Evolutionary conservation across 2,797 vertebrate species (phyloP).

Genomic region (Buphagus erythrorhynchus): DNA sequence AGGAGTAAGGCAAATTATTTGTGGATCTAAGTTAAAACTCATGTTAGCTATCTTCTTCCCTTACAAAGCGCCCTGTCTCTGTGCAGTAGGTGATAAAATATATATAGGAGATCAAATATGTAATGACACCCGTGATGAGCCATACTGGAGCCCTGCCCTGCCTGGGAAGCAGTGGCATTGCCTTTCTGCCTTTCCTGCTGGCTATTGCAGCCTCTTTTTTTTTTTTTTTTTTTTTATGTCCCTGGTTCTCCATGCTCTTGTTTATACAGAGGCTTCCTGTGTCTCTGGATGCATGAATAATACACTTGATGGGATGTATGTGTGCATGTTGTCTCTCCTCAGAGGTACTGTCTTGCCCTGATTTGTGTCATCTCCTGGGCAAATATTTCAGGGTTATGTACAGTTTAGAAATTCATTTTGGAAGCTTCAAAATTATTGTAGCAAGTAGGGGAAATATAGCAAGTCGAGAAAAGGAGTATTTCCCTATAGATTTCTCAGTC

Average conservation of each 20-base stretch:
- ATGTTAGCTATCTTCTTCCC: not conserved
- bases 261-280: not conserved
- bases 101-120: fast-evolving
- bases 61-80: fast-evolving
- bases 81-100: not conserved
- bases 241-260: not conserved
- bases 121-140: not conserved
- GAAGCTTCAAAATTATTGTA: not conserved
- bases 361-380: not conserved
- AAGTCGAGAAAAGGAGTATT: not conserved
- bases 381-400: not conserved
- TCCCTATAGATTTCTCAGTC: not conserved
- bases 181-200: not conserved
- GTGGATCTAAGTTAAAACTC: not conserved
- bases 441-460: not conserved
- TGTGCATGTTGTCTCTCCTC: not conserved
- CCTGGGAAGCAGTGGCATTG: not conserved
- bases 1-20: not conserved
- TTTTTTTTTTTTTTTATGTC: not conserved
- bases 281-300: not conserved
- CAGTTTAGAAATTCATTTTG: not conserved
- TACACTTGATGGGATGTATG: not conserved
- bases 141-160: not conserved
- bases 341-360: not conserved
- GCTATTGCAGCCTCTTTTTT: not conserved